A percentile compares a stretch with the other conserved stretches of the same genome.
These are phyloP conservation scores for Ianthella basta DNA, from an alignment of 37 sponge, comb jelly and placozoan species.

Conservation along the genomic window DNA sequence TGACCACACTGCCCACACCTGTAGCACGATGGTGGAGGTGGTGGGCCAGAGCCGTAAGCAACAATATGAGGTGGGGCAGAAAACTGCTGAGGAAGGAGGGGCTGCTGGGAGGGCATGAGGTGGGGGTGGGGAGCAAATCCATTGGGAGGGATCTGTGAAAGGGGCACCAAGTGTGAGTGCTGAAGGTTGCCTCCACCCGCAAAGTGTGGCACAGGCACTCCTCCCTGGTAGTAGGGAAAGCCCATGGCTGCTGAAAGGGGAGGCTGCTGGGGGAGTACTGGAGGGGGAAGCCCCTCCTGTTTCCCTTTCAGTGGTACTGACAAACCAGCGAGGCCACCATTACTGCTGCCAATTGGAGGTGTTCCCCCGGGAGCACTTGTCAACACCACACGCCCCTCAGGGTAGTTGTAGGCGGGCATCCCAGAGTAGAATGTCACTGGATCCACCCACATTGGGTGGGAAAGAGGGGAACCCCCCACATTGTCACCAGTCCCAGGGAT, in stretches of 20 bases:
- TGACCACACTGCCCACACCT: slow-evolving; percentile 81
- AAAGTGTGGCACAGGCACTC: background rate
- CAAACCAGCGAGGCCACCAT: background rate
- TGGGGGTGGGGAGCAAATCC: background rate
- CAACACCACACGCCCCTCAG: background rate
- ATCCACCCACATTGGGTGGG: too few relatives aligned
- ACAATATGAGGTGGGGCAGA: background rate
- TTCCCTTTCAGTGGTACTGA: background rate
- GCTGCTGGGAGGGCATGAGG: slow-evolving; percentile 4
- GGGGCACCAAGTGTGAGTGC: background rate
- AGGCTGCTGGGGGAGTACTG: background rate
- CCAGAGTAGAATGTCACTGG: background rate
- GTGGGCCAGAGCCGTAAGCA: background rate
- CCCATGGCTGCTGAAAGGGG: background rate
- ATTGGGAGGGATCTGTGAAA: background rate
- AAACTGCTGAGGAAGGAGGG: background rate
- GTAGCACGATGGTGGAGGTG: slow-evolving; percentile 43
- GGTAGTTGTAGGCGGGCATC: background rate
- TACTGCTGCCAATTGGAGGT: too few relatives aligned
- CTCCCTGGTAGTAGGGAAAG: background rate
- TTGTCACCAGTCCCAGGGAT: too few relatives aligned
- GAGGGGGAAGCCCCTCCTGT: background rate
- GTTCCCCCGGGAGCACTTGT: background rate
- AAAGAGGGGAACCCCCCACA: too few relatives aligned
- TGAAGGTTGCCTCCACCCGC: background rate